Base-by-base conservation (phyloP, 2,888 invertebrate genomes). In the Carpatolechia fugitivella region DNA sequence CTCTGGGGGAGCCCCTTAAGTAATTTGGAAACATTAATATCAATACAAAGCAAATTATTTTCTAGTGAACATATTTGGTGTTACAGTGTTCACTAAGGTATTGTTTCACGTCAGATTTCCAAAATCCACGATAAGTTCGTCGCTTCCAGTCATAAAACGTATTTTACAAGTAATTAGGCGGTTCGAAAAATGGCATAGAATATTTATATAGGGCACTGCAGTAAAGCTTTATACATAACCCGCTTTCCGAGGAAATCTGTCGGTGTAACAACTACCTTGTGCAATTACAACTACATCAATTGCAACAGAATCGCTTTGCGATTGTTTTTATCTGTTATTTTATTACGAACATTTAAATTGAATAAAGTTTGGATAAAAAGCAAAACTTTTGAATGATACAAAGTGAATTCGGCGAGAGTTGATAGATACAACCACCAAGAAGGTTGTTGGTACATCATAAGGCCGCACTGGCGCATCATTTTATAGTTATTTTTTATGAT, bases 11-110 rank as follows among this genome's bases (percentile, higher is more conserved):
- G n/a, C n/a, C n/a, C n/a, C 30, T 49, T 52, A 52, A 44, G 52
- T 41, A 52, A 52, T 36, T 50, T 38, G 36, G 36, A 35, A 35
- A 50, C 14, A n/a, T 50, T 38, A 50, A 49, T 49, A 49, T 35
- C 33, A 33, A 35, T 49, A 33, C 36, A 50, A 50, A 50, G 50
- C 50, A 50, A 50, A 36, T 50, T 14, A 49, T n/a, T 16, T 18
- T 24, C 35, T 35, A 31, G 33, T 49, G 33, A 49, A 33, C 14
- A n/a, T 1, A 10, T 36, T 48, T 48, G 47, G 47, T 49, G 48
- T 35, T 49, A 40, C 40, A 49, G 35, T 49, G 8, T 35, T 49
- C 44, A 49, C 16, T 14, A 18, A 35, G 48, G 11, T 7, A 20
- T 16, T 20, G 30, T 49, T 49, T 20, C 13, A 49, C 20, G 48